A percentile compares a stretch with the other conserved stretches of the same genome.
phyloP scores from a whole-genome alignment of 1,140 invertebrate genomes.

The Musca vetustissima region DNA sequence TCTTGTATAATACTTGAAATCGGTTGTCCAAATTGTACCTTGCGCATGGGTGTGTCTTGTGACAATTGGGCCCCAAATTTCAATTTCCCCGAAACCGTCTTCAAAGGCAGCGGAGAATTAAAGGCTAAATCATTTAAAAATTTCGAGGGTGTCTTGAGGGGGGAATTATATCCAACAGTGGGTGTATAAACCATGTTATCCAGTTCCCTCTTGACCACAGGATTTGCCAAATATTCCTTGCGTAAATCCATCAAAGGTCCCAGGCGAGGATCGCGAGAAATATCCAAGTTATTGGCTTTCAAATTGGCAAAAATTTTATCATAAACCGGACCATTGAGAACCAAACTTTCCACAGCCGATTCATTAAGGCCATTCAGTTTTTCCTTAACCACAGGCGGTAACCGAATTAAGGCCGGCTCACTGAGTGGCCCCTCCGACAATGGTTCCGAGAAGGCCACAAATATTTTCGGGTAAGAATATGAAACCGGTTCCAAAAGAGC shows the following conservation, averaged over 20 bases:
- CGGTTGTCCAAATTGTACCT: conserved; percentile 47
- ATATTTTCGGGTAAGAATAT: conserved; percentile 35
- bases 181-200: conserved; percentile 31
- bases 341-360: conserved; percentile 55
- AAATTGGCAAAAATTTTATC: conserved; percentile 61
- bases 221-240: conserved; percentile 59
- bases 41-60: conserved; percentile 50
- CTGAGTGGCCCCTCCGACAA: conserved; percentile 36
- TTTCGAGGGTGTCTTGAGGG: neutral
- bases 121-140: conserved; percentile 35
- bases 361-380: conserved; percentile 44
- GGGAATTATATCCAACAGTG: neutral
- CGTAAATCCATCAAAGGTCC: conserved; percentile 61
- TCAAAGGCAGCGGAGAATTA: conserved; percentile 46
- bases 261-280: conserved; percentile 59
- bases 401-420: conserved; percentile 30
- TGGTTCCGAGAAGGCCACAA: conserved; percentile 44
- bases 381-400: conserved; percentile 35
- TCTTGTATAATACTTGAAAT: conserved; percentile 44
- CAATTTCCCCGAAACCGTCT: conserved; percentile 36
- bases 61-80: conserved; percentile 45
- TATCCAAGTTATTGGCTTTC: conserved; percentile 58
- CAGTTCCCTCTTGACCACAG: conserved; percentile 59
- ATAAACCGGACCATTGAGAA: conserved; percentile 62
- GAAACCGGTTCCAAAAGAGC: conserved; percentile 29